Evolutionary conservation across 2,113 vertebrate species (phyloP).

Genomic region (Callipepla californica): DNA sequence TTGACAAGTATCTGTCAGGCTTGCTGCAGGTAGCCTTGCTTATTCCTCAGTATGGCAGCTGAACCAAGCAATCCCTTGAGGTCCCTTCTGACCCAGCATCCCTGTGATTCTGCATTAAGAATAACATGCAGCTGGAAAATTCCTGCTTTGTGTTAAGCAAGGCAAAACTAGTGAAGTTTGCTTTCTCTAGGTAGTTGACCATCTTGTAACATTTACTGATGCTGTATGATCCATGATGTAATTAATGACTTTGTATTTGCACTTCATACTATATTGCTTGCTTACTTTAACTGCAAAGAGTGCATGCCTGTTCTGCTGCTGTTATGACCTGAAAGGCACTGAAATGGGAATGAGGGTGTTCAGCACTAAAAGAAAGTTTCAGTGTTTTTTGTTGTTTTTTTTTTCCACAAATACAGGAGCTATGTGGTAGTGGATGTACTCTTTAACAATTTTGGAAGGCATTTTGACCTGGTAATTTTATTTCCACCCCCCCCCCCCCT

Average conservation of each 20-base stretch:
- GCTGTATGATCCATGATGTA: neutral
- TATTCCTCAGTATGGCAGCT: neutral
- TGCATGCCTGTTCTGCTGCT: neutral
- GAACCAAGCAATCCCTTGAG: neutral
- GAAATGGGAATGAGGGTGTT: neutral
- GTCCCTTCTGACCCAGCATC: neutral
- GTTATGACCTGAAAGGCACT: neutral
- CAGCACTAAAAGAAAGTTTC: neutral
- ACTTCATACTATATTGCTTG: neutral
- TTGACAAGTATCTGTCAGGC: neutral
- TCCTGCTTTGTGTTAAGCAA: neutral
- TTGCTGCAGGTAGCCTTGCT: neutral
- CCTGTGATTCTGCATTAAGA: neutral
- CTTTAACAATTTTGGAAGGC: neutral
- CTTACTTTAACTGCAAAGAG: neutral
- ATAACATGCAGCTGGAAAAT: neutral
- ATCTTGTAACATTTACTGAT: neutral
- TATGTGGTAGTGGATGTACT: neutral
- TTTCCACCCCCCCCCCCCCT: accelerated
- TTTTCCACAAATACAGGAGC: neutral
- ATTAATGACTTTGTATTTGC: neutral
- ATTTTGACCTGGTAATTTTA: neutral
- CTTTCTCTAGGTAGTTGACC: neutral
- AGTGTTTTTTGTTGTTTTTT: neutral
- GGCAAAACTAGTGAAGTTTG: neutral